These are phyloP conservation scores for Onychomys leucogaster DNA, from an alignment of 2,797 vertebrate genomes.

Conservation along the genomic window DNA sequence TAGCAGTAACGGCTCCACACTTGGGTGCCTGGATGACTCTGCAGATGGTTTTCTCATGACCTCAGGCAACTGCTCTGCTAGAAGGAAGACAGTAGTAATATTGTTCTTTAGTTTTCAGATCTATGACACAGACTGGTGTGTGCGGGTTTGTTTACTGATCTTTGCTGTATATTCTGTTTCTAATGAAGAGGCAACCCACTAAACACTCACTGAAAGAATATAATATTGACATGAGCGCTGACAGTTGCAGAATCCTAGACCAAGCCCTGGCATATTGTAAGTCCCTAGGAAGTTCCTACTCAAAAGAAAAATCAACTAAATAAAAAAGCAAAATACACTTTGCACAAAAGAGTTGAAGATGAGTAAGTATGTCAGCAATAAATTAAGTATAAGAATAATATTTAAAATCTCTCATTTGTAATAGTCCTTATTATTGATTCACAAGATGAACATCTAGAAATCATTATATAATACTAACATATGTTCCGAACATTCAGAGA, in stretches of 20 bases:
- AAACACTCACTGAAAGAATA: not conserved
- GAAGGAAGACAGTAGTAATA: too few relatives aligned
- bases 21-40: not conserved
- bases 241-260: not conserved
- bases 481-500: not conserved
- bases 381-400: not conserved
- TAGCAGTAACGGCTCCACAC: not conserved
- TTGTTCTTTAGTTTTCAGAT: not conserved
- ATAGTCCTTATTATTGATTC: not conserved
- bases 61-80: not conserved
- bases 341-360: not conserved
- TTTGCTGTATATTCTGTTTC: not conserved
- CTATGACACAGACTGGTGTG: not conserved
- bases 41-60: not conserved
- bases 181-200: not conserved
- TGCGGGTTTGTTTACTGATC: not conserved
- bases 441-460: not conserved
- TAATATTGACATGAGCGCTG: not conserved
- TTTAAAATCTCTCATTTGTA: not conserved
- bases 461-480: not conserved
- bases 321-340: not conserved
- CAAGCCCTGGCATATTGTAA: fast-evolving
- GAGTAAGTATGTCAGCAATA: not conserved
- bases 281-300: not conserved
- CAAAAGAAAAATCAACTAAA: not conserved